Evolutionary conservation across 2,888 invertebrate species (phyloP), one percentile per base, ranked within the genome.

Genomic region (Entomobrya multifasciata): DNA sequence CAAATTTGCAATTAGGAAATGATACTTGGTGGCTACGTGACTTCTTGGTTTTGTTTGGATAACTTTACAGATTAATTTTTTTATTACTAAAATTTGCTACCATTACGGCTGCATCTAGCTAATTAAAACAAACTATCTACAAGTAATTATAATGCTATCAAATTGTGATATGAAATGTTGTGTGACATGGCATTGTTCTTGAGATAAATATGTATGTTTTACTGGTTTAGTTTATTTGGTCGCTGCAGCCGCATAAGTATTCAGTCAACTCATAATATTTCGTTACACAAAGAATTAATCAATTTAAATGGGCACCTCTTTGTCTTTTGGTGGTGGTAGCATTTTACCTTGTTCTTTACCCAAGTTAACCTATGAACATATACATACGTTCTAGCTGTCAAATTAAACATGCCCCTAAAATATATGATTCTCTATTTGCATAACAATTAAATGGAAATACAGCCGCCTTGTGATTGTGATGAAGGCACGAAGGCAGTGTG

Each of bases 361-460:
- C 44, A 52, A n/a, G n/a, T 25, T 49, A 30, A 30, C 52, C 74
- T 74, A 57, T 8, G 36, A n/a, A n/a, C 47, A 0, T 13, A 60
- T 25, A 8, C 36, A 49, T 74, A 22, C 74, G 27, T 49, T 52
- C 49, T 17, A 36, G 30, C 77, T 77, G 55, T 77, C 57, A 57
- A 77, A 57, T 36, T 36, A 57, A 57, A 30, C 36, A 15, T n/a
- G 49, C 70, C 30, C 74, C 52, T 30, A 74, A 74, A 52, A 41
- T 17, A 49, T 78, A 17, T 8, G 55, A 47, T 10, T 36, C 22
- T 25, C 17, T 65, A 84, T 84, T 84, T 84, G 83, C 83, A 84
- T 84, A 77, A 55, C 77, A 84, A 84, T 84, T 77, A 84, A 78
- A 49, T 47, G 36, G 44, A 57, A 77, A 57, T 22, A 77, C 77